Percentiles rank a stretch among this genome's conserved stretches.
Conservation (phyloP, 2,888 invertebrate species). For the Patella depressa region DNA sequence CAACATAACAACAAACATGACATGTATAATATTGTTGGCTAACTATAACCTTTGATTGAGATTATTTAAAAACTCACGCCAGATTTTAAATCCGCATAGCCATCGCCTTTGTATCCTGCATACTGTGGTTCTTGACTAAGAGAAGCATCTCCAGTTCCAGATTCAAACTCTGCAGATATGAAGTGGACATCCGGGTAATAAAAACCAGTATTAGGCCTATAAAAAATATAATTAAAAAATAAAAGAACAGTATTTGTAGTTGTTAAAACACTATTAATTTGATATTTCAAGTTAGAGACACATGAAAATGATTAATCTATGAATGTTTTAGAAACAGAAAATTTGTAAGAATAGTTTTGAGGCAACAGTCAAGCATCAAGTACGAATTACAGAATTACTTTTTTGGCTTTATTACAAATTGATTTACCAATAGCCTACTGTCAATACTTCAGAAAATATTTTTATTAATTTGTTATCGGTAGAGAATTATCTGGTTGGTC, state of each 20-base stretch:
- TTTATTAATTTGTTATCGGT: too few species aligned
- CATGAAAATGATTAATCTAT: too few species aligned
- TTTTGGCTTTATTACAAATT: too few species aligned
- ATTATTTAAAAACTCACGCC: conserved; percentile 20
- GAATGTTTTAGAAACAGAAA: too few species aligned
- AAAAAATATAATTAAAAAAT: conserved; percentile 9
- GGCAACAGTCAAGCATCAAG: too few species aligned
- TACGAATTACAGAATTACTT: too few species aligned
- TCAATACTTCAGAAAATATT: too few species aligned
- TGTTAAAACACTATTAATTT: not conserved
- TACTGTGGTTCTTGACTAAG: conserved; percentile 20
- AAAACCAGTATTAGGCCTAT: conserved; percentile 35
- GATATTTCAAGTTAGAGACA: too few species aligned
- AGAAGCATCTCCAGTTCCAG: not conserved
- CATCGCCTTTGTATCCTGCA: conserved; percentile 39
- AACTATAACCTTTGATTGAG: not conserved
- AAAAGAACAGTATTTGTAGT: not conserved
- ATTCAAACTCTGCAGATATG: conserved; percentile 43
- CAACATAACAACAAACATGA: too few species aligned
- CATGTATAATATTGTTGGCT: not conserved
- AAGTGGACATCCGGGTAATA: conserved; percentile 47
- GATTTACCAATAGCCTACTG: too few species aligned
- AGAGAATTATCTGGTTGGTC: too few species aligned
- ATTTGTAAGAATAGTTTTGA: too few species aligned
- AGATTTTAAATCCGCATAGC: conserved; percentile 31